Base-by-base conservation (phyloP, 1,140 invertebrate species). In the Drosophila sulfurigaster region DNA sequence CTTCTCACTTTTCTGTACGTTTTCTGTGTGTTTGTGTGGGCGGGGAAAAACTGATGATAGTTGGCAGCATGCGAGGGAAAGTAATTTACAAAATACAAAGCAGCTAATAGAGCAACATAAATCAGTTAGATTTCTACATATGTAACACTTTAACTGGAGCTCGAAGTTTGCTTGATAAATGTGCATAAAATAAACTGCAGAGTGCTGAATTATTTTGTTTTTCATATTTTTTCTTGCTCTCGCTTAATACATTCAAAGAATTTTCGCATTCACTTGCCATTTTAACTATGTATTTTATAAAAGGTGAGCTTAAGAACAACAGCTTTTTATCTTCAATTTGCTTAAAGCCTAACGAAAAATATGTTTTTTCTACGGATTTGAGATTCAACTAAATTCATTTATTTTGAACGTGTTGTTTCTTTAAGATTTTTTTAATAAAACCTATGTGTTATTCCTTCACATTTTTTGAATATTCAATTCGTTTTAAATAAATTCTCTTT, bases 91-190 rank as follows among this genome's bases (percentile, higher is more conserved):
- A 60, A 48, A 64, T 41, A 71, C 51, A 72, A 62, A 32, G 11
- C 54, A 15, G 11, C 71, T 69, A 74, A 74, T 57, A 74, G 65
- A 56, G 38, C 16, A 10, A 8, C 65, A 62, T 74, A 56, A 74
- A 69, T 73, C 70, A 68, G 46, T 73, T 60, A 16, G 8, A 51
- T 59, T 28, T 67, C 5, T 46, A 32, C 10, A 64, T 63, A 25
- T 51, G 28, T 6, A 59, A 28, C 25, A 64, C 13, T 51, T 8
- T 56, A 16, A 1, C 30, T 13, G 38, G 13, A 13, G 43, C 11
- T 13, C 0, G 15, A 1, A 59, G 57, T 30, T 13, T 30, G 10
- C 15, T n/a, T 51, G 32, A 64, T 52, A 64, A 64, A 64, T 64
- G 60, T 63, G 16, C 30, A 10, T n/a, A 8, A 7, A 10, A 8